These are phyloP conservation scores for Erynnis tages DNA, from an alignment of 2,888 invertebrate genomes.

Conservation along the genomic window DNA sequence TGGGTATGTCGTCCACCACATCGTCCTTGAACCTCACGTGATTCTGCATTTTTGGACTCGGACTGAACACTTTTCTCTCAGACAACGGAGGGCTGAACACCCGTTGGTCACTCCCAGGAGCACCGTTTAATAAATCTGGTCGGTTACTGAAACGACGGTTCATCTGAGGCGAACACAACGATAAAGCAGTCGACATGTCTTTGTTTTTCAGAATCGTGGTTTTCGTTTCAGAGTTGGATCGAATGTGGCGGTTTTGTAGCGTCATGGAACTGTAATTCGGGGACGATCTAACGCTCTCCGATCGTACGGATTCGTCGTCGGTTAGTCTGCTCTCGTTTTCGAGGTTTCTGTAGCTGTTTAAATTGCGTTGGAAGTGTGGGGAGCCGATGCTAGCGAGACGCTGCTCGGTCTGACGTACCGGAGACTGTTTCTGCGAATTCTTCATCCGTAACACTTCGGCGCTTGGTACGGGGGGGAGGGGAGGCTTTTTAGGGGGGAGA, in stretches of 20 bases:
- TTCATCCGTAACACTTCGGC: slow-evolving; percentile 82
- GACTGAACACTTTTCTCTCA: slow-evolving; percentile 63
- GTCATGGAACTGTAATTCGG: slow-evolving; percentile 69
- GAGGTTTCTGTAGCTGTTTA: slow-evolving; percentile 81
- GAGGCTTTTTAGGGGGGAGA: slow-evolving; percentile 86
- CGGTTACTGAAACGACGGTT: slow-evolving; percentile 72
- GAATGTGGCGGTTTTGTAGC: slow-evolving; percentile 66
- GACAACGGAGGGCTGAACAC: slow-evolving; percentile 63
- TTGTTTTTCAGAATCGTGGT: slow-evolving; percentile 73
- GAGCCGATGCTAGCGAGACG: slow-evolving; percentile 84
- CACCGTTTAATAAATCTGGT: slow-evolving; percentile 69
- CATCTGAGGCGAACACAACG: slow-evolving; percentile 81
- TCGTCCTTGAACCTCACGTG: slow-evolving; percentile 76
- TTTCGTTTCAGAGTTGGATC: slow-evolving; percentile 75
- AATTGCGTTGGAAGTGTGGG: slow-evolving; percentile 83
- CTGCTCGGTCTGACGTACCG: slow-evolving; percentile 67
- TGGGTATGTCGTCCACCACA: slow-evolving; percentile 68
- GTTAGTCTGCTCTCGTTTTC: slow-evolving; percentile 71
- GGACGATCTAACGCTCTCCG: slow-evolving; percentile 49
- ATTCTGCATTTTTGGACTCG: slow-evolving; percentile 64
- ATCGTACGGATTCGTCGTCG: slow-evolving; percentile 51
- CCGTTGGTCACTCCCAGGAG: slow-evolving; percentile 57
- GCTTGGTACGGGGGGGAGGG: slow-evolving; percentile 86
- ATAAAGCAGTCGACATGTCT: slow-evolving; percentile 65
- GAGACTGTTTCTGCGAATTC: slow-evolving; percentile 67